Conservation (phyloP, 2,888 invertebrate genomes). For the Zaprionus bogoriensis region DNA sequence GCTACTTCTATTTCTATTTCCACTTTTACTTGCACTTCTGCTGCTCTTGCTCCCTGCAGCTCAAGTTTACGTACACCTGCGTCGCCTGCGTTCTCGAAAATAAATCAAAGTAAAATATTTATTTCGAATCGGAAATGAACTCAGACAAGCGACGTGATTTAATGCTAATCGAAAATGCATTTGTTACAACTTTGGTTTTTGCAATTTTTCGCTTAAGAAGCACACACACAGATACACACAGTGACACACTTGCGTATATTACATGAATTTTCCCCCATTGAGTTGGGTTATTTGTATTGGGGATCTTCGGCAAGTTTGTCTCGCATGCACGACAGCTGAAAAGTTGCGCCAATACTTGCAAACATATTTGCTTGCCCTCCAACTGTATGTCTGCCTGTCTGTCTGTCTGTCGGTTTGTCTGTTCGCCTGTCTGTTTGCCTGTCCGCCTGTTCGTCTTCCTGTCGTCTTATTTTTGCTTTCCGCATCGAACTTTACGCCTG, state of each 20-base stretch:
- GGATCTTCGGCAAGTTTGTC: slow-evolving; percentile 29
- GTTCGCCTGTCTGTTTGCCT: not conserved
- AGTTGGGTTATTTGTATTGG: slow-evolving; percentile 23
- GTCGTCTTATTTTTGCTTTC: slow-evolving; percentile 13
- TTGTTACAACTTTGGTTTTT: slow-evolving; percentile 49
- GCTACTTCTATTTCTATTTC: not conserved
- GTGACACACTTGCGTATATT: not conserved
- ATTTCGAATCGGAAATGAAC: slow-evolving; percentile 65
- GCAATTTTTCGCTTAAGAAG: slow-evolving; percentile 36
- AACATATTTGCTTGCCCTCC: not conserved
- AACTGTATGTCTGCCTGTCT: not conserved
- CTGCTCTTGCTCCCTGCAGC: no score
- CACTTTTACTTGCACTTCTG: not conserved
- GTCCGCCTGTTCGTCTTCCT: slow-evolving; percentile 1
- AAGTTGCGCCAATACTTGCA: slow-evolving; percentile 11
- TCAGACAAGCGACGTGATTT: slow-evolving; percentile 65
- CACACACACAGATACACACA: not conserved
- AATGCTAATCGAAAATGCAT: slow-evolving; percentile 75
- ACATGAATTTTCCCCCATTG: slow-evolving; percentile 14
- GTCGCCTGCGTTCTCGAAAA: slow-evolving; percentile 15
- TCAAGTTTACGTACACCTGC: not conserved
- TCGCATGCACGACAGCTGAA: slow-evolving; percentile 44
- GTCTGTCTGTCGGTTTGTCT: no score
- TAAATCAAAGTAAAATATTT: slow-evolving; percentile 66
- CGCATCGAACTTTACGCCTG: slow-evolving; percentile 29